These are phyloP conservation scores for Chymomyza fuscimana DNA, from an alignment of 2,888 invertebrate species.

Conservation along the genomic window DNA sequence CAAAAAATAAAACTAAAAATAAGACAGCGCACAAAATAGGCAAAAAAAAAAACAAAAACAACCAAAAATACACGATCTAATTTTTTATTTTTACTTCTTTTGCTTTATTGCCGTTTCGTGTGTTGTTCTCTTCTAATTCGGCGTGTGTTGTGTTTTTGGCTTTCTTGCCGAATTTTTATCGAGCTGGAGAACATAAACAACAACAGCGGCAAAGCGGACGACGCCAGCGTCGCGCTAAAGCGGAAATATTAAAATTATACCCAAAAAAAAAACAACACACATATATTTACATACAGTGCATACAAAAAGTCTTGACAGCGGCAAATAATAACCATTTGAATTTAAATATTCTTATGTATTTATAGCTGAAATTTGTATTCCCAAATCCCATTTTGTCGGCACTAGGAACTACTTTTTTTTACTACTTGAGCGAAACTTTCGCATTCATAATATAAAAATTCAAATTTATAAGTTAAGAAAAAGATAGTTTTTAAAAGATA, in stretches of 20 bases:
- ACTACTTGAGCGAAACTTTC: too few species aligned
- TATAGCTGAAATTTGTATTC: too few species aligned
- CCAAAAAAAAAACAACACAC: slow-evolving; percentile 43
- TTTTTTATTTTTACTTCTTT: slow-evolving; percentile 31
- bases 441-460: too few species aligned
- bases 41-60: slow-evolving; percentile 1
- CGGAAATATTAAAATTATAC: slow-evolving; percentile 66
- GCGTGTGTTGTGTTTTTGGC: slow-evolving; percentile 20
- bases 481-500: too few species aligned
- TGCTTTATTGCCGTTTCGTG: slow-evolving; percentile 15
- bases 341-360: too few species aligned
- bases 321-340: too few species aligned
- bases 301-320: too few species aligned
- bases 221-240: slow-evolving; percentile 47
- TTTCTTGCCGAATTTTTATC: slow-evolving; percentile 36
- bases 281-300: background rate
- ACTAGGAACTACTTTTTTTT: too few species aligned
- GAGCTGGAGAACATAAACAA: slow-evolving; percentile 55
- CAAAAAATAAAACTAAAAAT: slow-evolving; percentile 25
- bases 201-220: slow-evolving; percentile 35
- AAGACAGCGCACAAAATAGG: slow-evolving; percentile 24
- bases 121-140: background rate
- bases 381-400: too few species aligned
- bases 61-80: slow-evolving; percentile 54
- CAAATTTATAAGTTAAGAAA: too few species aligned